Conservation (phyloP, 2,888 invertebrate species). For the Archips xylosteana region DNA sequence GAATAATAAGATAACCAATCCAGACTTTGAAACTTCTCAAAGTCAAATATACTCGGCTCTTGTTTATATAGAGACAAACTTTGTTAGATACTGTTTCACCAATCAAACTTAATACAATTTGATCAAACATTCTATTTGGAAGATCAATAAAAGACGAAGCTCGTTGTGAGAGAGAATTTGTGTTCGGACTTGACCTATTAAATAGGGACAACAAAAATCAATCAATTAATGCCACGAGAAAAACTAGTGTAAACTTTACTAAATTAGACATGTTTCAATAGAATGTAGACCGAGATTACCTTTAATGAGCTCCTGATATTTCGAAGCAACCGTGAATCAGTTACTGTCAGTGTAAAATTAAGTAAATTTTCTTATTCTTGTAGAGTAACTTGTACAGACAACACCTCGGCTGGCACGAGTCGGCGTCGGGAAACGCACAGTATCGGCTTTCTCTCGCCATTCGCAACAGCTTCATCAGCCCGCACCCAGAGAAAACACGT, state of each 20-base stretch:
- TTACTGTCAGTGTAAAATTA: too few species aligned
- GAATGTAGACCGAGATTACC: too few species aligned
- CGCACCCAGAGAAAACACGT: conserved; percentile 72
- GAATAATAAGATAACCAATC: conserved; percentile 28
- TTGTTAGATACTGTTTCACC: conserved; percentile 17
- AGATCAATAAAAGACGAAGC: conserved; percentile 7
- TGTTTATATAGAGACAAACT: conserved; percentile 18
- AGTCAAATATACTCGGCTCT: conserved; percentile 29
- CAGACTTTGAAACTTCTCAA: conserved; percentile 35
- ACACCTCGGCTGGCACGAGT: conserved; percentile 53
- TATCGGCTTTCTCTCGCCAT: conserved; percentile 75
- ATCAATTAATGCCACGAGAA: not conserved
- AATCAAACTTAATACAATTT: conserved; percentile 25
- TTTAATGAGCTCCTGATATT: too few species aligned
- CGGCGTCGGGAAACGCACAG: conserved; percentile 75
- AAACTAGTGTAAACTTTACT: not conserved
- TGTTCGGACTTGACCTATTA: not conserved
- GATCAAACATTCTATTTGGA: conserved; percentile 5
- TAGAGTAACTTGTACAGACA: conserved; percentile 51
- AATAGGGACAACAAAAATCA: not conserved
- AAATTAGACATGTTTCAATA: too few species aligned
- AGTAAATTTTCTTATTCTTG: conserved; percentile 23
- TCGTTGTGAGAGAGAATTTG: not conserved
- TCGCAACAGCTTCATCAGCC: conserved; percentile 66
- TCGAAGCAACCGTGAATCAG: too few species aligned